phyloP scores from a whole-genome alignment of 2,888 invertebrate species.

The Halictus quadricinctus region DNA sequence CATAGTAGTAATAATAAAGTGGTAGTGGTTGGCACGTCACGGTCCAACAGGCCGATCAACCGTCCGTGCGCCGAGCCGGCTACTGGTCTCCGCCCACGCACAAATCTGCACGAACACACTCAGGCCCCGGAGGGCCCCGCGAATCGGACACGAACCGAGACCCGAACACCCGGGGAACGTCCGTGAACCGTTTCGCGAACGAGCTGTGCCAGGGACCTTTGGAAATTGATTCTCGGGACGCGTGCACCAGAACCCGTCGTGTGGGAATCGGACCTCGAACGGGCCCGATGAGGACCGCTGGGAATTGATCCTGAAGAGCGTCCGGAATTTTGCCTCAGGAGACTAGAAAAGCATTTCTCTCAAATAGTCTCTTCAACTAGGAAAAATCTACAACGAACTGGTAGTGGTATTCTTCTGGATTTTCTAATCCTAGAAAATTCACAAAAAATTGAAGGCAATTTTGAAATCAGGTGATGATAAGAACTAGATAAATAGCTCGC shows the following conservation, averaged over 20 bases:
- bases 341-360: no score
- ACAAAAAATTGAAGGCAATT: no score
- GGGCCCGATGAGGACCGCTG: neutral
- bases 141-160: conserved; percentile 1
- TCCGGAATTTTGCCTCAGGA: neutral
- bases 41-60: conserved; percentile 81
- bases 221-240: neutral
- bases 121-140: neutral
- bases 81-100: conserved; percentile 80
- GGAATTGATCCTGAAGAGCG: neutral
- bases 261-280: neutral
- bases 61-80: conserved; percentile 77
- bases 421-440: no score
- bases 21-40: conserved; percentile 80
- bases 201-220: neutral
- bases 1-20: conserved; percentile 79
- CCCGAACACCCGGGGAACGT: conserved; percentile 3
- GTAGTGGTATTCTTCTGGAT: no score
- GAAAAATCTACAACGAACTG: no score
- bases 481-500: neutral
- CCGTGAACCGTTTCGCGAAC: conserved; percentile 12
- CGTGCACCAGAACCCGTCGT: neutral
- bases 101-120: conserved; percentile 58
- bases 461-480: no score
- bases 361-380: no score